Evolutionary conservation across 2,888 invertebrate genomes (phyloP).

Genomic region (Dasypogon diadema): DNA sequence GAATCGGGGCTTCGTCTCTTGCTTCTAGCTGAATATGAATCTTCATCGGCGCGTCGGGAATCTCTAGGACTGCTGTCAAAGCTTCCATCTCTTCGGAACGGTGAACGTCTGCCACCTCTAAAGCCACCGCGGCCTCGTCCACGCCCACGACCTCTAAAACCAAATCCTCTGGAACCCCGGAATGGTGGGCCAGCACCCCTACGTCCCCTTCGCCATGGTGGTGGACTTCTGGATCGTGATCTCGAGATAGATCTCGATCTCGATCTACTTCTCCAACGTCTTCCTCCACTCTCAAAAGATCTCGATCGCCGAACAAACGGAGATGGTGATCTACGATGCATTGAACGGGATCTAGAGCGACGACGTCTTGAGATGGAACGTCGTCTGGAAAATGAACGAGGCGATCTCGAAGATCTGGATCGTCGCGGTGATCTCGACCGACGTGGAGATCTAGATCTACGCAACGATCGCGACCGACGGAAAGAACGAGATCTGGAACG

Average conservation of each 20-base stretch:
- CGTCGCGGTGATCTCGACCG: slow-evolving; percentile 18
- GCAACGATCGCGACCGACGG: slow-evolving; percentile 61
- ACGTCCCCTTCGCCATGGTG: slow-evolving; percentile 51
- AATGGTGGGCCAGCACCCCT: slow-evolving; percentile 68
- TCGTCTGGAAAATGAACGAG: slow-evolving; percentile 69
- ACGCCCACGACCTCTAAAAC: slow-evolving; percentile 71
- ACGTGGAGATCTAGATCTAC: slow-evolving; percentile 24
- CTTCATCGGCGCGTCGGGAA: slow-evolving; percentile 9
- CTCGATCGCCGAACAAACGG: slow-evolving; percentile 38
- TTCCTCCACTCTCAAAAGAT: slow-evolving; percentile 27
- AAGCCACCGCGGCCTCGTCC: slow-evolving; percentile 66
- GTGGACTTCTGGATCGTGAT: slow-evolving; percentile 58
- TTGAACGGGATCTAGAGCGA: slow-evolving; percentile 56
- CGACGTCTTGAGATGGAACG: slow-evolving; percentile 59
- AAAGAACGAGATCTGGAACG: slow-evolving; percentile 69
- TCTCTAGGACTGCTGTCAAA: slow-evolving; percentile 27
- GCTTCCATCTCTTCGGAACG: slow-evolving; percentile 57
- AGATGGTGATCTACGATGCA: slow-evolving; percentile 15
- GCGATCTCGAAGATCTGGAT: slow-evolving; percentile 58
- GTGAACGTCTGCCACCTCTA: slow-evolving; percentile 57
- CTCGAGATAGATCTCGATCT: slow-evolving; percentile 62
- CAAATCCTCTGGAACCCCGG: slow-evolving; percentile 70
- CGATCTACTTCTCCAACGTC: slow-evolving; percentile 61
- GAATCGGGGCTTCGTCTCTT: slow-evolving; percentile 6
- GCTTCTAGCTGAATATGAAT: slow-evolving; percentile 13